Percentiles rank a stretch among this genome's conserved stretches.
These are phyloP conservation scores for Oligia latruncula DNA, from an alignment of 2,888 invertebrate genomes.

Conservation along the genomic window DNA sequence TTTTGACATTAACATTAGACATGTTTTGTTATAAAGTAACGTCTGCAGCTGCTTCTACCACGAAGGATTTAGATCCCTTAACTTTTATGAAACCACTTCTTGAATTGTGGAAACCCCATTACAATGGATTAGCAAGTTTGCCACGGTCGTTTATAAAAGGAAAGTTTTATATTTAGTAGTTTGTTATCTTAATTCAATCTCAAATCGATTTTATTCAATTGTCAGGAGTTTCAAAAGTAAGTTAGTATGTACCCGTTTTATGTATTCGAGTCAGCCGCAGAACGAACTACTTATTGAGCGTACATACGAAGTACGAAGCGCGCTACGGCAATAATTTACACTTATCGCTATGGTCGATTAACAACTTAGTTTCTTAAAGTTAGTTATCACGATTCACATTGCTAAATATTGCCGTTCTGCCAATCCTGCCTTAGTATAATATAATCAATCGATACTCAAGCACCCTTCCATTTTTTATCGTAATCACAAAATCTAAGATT, in stretches of 20 bases:
- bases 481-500: neutral
- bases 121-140: slow-evolving; percentile 20
- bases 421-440: neutral
- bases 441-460: neutral
- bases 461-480: neutral
- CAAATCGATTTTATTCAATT: slow-evolving; percentile 53
- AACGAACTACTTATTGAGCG: slow-evolving; percentile 25
- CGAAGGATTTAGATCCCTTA: neutral
- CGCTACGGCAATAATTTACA: slow-evolving; percentile 25
- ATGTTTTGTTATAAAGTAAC: neutral
- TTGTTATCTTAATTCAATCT: slow-evolving; percentile 48
- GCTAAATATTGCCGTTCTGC: neutral
- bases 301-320: slow-evolving; percentile 15
- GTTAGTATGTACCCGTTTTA: slow-evolving; percentile 28
- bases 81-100: neutral
- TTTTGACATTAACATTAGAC: neutral
- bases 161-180: slow-evolving; percentile 48
- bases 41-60: neutral
- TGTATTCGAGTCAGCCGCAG: slow-evolving; percentile 46
- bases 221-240: slow-evolving; percentile 41
- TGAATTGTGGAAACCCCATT: slow-evolving; percentile 5
- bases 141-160: slow-evolving; percentile 14
- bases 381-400: neutral
- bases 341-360: neutral
- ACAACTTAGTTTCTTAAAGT: slow-evolving; percentile 8